Conservation (phyloP, 2,888 invertebrate species). For the Galeruca laticollis region DNA sequence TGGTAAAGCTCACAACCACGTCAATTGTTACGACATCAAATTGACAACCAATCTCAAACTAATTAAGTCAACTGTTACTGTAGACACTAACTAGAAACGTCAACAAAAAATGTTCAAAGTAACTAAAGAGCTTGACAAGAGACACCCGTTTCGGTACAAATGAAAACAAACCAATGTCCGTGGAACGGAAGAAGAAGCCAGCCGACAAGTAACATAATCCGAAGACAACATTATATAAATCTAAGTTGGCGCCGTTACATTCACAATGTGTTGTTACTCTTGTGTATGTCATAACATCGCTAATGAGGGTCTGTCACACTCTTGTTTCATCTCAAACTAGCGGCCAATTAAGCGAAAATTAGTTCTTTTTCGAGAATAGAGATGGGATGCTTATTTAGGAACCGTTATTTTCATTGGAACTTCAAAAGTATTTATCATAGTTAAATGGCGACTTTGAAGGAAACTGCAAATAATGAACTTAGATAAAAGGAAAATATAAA, state of each 20-base stretch:
- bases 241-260: conserved; percentile 47
- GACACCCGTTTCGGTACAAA: conserved; percentile 18
- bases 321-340: conserved; percentile 39
- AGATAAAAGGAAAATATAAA: too few species aligned
- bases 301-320: conserved; percentile 48
- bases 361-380: conserved; percentile 19
- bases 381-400: not conserved
- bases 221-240: conserved; percentile 28
- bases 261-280: conserved; percentile 46
- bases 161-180: conserved; percentile 12
- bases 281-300: conserved; percentile 53
- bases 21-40: not conserved
- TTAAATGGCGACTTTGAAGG: too few species aligned
- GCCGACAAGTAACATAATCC: conserved; percentile 44
- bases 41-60: not conserved
- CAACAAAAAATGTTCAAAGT: conserved; percentile 1
- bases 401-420: not conserved
- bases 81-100: not conserved
- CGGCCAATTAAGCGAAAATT: conserved; percentile 36
- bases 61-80: conserved; percentile 1
- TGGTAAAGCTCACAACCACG: too few species aligned
- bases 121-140: conserved; percentile 17
- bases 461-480: too few species aligned
- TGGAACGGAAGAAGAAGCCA: conserved; percentile 33
- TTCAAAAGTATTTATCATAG: not conserved